Conservation (phyloP, 2,888 invertebrate genomes). For the Amphipyra berbera region DNA sequence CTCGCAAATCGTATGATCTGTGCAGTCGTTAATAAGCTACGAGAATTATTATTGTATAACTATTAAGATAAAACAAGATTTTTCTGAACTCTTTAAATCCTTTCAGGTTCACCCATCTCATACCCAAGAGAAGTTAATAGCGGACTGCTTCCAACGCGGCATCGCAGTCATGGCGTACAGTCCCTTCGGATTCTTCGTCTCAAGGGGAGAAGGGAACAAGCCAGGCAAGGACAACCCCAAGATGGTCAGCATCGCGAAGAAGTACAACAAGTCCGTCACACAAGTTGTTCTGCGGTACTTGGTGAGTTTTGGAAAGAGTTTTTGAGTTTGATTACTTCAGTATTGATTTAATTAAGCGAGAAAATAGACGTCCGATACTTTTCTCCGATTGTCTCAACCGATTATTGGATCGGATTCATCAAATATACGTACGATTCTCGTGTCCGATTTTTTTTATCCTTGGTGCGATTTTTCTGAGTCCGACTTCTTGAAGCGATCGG, state of each 20-base stretch:
- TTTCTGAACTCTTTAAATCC: not conserved
- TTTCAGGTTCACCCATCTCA: conserved; percentile 91
- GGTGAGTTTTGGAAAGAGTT: conserved; percentile 78
- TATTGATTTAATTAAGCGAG: too few species aligned
- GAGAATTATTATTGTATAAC: too few species aligned
- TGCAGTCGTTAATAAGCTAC: too few species aligned
- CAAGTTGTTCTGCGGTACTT: conserved; percentile 92
- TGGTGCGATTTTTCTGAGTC: too few species aligned
- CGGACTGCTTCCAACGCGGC: conserved; percentile 91
- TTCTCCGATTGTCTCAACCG: too few species aligned
- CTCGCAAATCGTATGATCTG: too few species aligned
- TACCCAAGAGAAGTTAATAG: conserved; percentile 91
- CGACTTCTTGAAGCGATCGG: too few species aligned
- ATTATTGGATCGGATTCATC: too few species aligned
- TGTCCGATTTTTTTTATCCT: too few species aligned
- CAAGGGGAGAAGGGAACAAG: conserved; percentile 65
- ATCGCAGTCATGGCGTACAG: conserved; percentile 93
- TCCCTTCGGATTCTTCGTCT: conserved; percentile 72
- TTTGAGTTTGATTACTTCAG: not conserved
- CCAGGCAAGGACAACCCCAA: conserved; percentile 88
- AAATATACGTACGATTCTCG: too few species aligned
- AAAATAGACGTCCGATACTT: too few species aligned
- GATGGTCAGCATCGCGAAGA: conserved; percentile 89
- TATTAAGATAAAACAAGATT: too few species aligned
- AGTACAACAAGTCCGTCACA: conserved; percentile 91